Percentiles rank a stretch among this genome's conserved stretches.
Evolutionary conservation across 2,888 invertebrate genomes (phyloP).

Genomic region (Mamestra brassicae): DNA sequence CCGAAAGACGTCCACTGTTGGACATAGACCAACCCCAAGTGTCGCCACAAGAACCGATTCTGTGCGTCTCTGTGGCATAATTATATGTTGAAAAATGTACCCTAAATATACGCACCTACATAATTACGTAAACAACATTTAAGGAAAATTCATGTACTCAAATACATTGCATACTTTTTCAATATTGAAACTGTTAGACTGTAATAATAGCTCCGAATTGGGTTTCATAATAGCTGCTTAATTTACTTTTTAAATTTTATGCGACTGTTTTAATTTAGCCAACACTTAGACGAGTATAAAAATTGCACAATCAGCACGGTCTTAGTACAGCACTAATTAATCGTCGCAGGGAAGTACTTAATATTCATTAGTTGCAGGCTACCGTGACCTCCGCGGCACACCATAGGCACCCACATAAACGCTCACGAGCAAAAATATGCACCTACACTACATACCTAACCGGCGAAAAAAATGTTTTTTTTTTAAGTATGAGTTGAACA

Average conservation of each 20-base stretch:
- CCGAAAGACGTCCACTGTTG: too few species aligned
- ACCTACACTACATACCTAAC: not conserved
- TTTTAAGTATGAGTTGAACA: not conserved
- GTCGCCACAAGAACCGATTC: too few species aligned
- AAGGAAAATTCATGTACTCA: not conserved
- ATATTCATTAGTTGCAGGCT: slow-evolving; percentile 55
- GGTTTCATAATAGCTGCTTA: not conserved
- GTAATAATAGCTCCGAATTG: not conserved
- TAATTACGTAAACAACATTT: too few species aligned
- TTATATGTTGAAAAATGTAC: too few species aligned
- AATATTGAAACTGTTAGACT: not conserved
- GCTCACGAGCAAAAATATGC: not conserved
- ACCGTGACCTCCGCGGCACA: slow-evolving; percentile 50
- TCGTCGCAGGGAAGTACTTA: slow-evolving; percentile 48
- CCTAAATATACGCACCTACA: not conserved
- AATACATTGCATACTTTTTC: not conserved
- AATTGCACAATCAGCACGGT: slow-evolving; percentile 41
- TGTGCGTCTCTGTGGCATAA: too few species aligned
- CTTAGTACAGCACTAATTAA: slow-evolving; percentile 40
- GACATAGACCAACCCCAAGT: too few species aligned
- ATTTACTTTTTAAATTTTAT: not conserved
- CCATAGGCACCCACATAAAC: slow-evolving; percentile 7
- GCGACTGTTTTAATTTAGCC: not conserved
- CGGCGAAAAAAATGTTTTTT: not conserved
- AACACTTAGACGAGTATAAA: slow-evolving; percentile 29